Evolutionary conservation across 2,888 invertebrate species (phyloP).

Genomic region (Ceramica pisi): DNA sequence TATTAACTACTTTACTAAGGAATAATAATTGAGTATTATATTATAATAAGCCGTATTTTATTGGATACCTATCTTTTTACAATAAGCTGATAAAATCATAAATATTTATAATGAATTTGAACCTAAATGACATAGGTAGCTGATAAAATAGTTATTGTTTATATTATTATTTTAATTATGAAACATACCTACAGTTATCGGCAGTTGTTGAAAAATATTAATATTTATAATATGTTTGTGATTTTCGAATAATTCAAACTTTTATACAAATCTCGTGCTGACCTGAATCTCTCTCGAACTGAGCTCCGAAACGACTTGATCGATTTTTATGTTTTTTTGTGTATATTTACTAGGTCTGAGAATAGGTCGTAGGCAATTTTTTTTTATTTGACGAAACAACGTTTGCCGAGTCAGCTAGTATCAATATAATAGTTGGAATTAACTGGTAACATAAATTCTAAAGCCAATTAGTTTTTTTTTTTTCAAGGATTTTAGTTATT

Average conservation of each 20-base stretch:
- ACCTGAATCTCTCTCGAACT: too few relatives aligned
- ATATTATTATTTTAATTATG: slow-evolving; percentile 17
- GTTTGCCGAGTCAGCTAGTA: too few relatives aligned
- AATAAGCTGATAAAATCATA: slow-evolving; percentile 32
- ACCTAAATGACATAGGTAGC: slow-evolving; percentile 7
- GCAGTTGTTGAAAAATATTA: background rate
- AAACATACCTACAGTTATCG: slow-evolving; percentile 3
- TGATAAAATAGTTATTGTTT: slow-evolving; percentile 35
- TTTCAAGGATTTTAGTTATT: too few relatives aligned
- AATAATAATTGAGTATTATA: slow-evolving; percentile 27
- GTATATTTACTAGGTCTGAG: too few relatives aligned
- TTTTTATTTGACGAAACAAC: too few relatives aligned
- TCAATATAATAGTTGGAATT: background rate
- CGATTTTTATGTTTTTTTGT: too few relatives aligned
- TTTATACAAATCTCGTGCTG: too few relatives aligned
- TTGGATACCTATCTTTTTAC: slow-evolving; percentile 18
- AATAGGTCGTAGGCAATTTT: too few relatives aligned
- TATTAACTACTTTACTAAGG: slow-evolving; percentile 9
- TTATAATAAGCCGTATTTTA: slow-evolving; percentile 26
- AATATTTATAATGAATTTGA: slow-evolving; percentile 42
- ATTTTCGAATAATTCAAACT: background rate
- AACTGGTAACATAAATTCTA: background rate
- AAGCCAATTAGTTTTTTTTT: too few relatives aligned
- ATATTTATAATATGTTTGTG: background rate
- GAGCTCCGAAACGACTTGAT: too few relatives aligned